Conservation (phyloP, 2,797 vertebrate genomes). For the Sandelia bainsii region DNA sequence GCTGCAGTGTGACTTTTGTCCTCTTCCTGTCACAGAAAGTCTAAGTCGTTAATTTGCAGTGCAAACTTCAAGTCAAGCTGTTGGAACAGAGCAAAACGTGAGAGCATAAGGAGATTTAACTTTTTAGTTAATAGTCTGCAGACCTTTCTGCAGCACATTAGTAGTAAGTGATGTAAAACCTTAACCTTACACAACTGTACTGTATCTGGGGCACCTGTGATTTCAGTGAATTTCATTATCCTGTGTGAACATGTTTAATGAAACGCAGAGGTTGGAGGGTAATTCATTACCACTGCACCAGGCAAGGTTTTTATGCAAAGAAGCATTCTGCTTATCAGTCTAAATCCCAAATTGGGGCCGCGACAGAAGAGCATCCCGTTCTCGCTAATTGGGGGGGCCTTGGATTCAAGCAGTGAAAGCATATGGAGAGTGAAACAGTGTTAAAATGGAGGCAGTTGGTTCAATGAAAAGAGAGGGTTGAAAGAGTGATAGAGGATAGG, state of each 20-base stretch:
- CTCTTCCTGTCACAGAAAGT: not conserved
- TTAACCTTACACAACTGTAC: slow-evolving; percentile 21
- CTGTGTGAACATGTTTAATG: slow-evolving; percentile 44
- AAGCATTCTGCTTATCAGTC: slow-evolving; percentile 66
- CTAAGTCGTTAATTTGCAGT: not conserved
- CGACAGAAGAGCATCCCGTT: slow-evolving; percentile 52
- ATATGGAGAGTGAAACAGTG: not conserved
- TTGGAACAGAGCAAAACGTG: not conserved
- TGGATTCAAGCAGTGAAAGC: slow-evolving; percentile 27
- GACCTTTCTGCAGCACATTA: slow-evolving; percentile 19
- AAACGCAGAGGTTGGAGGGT: slow-evolving; percentile 58
- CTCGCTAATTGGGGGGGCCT: slow-evolving; percentile 59
- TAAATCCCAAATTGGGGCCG: slow-evolving; percentile 66
- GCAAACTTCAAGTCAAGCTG: not conserved
- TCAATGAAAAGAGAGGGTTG: slow-evolving; percentile 25
- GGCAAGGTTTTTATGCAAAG: slow-evolving; percentile 58
- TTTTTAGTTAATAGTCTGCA: not conserved
- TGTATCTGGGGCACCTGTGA: slow-evolving; percentile 58
- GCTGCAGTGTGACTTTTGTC: not conserved
- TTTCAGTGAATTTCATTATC: slow-evolving; percentile 60
- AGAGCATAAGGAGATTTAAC: slow-evolving; percentile 3
- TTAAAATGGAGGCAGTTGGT: slow-evolving; percentile 26
- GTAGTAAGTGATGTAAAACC: slow-evolving; percentile 33
- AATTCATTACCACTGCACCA: slow-evolving; percentile 68
- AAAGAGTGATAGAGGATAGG: not conserved